Conservation (phyloP, 2,888 invertebrate genomes). For the Xestia xanthographa region DNA sequence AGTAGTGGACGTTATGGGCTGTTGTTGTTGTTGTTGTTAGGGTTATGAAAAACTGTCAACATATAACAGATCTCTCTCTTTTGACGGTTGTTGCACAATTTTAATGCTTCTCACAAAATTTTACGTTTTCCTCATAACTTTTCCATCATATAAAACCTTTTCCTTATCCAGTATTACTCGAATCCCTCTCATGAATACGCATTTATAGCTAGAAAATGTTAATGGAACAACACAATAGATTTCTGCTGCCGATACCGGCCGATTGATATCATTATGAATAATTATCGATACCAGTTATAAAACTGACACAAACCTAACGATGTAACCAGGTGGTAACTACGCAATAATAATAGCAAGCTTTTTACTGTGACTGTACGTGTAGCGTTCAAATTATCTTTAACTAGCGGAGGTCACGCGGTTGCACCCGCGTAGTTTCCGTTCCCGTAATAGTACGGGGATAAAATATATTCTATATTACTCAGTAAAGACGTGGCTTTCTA, state of each 20-base stretch:
- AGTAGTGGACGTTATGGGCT: too few species aligned
- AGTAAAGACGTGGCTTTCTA: too few species aligned
- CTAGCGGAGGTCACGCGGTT: too few species aligned
- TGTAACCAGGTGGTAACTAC: conserved; percentile 24
- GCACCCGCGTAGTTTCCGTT: too few species aligned
- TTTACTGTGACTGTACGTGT: not conserved
- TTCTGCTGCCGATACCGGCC: conserved; percentile 67
- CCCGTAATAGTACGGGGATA: too few species aligned
- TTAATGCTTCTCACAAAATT: too few species aligned
- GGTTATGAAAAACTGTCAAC: not conserved
- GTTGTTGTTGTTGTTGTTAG: too few species aligned
- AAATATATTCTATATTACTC: too few species aligned
- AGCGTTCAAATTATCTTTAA: not conserved
- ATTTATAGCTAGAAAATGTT: conserved; percentile 76
- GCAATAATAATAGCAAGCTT: not conserved
- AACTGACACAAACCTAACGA: conserved; percentile 61
- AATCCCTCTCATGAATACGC: conserved; percentile 61
- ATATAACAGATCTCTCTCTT: not conserved
- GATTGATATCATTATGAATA: conserved; percentile 80
- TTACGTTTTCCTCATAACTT: not conserved
- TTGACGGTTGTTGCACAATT: not conserved
- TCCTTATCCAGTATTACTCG: conserved; percentile 53
- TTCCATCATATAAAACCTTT: not conserved
- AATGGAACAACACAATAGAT: conserved; percentile 77
- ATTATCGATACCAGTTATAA: conserved; percentile 79